Conservation (phyloP, 2,113 vertebrate species). For the Pagrus major region DNA sequence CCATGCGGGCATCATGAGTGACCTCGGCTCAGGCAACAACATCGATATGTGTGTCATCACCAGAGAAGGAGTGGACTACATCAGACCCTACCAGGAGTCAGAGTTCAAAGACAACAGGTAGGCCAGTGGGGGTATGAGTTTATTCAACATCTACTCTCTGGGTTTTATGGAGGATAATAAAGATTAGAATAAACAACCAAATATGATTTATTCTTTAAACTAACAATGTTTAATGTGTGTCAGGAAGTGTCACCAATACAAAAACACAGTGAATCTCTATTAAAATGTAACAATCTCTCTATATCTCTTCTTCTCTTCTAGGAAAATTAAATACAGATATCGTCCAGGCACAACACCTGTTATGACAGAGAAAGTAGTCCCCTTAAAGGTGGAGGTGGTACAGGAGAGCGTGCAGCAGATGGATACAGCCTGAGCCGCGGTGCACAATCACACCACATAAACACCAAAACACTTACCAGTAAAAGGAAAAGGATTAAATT, state of each 20-base stretch:
- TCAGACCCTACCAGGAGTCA: conserved; percentile 78
- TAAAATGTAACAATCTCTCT: too few species aligned
- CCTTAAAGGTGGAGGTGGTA: conserved; percentile 77
- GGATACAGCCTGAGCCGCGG: conserved; percentile 70
- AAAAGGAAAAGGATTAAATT: not conserved
- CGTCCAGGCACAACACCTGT: conserved; percentile 75
- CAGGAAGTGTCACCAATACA: too few species aligned
- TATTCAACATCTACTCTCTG: not conserved
- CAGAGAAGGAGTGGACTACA: conserved; percentile 78
- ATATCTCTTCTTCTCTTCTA: not conserved
- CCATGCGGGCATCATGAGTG: conserved; percentile 87
- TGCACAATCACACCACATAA: not conserved
- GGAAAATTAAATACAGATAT: conserved; percentile 79
- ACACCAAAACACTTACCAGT: not conserved
- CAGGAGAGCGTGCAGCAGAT: conserved; percentile 75
- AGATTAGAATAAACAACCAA: too few species aligned
- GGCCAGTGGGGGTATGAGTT: not conserved
- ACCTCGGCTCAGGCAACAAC: conserved; percentile 89
- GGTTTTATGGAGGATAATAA: too few species aligned
- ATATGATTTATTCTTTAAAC: too few species aligned
- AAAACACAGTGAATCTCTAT: too few species aligned
- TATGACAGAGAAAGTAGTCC: conserved; percentile 73
- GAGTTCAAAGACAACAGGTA: conserved; percentile 73
- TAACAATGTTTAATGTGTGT: too few species aligned
- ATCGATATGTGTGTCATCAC: conserved; percentile 89